Base-by-base conservation (phyloP, 2,113 vertebrate species). In the Rhinoptilus africanus region DNA sequence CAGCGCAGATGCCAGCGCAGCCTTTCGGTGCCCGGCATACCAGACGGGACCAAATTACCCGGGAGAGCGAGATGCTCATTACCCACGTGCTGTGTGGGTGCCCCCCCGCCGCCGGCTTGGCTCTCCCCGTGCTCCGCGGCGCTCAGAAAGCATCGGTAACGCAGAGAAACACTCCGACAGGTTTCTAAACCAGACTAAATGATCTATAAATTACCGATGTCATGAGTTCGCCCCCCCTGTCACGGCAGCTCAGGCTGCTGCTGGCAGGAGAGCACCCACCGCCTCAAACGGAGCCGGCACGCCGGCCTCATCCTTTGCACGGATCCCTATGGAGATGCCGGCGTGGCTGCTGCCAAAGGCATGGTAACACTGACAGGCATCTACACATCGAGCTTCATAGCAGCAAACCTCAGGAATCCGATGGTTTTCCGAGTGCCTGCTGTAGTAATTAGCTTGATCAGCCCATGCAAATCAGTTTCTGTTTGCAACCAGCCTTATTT, bases 361-460 rank as follows among this genome's bases (percentile, higher is more conserved):
- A 37, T 6, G 1, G 35, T 41, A 41, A 23, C 1, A 19, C 88
- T 69, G 35, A 5, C 10, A 41, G 54, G 62, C 22, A 37, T 56
- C 26, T 59, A 62, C 2, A 2, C 47, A 6, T 32, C 1, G 0
- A 78, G 85, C 35, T 37, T 23, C 62, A 21, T 2, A 32, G 37
- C 68, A 78, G 79, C 82, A 67, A 43, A 69, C 8, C 80, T 82
- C 89, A 85, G 73, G 66, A 56, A 91, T 56, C 77, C 53, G 64
- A 72, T 27, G 71, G 64, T 87, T 92, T 89, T 32, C 73, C 0
- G 10, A 85, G 86, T 35, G 91, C 51, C 71, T 85, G 83, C 64
- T 47, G 80, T 68, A 91, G 81, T 74, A 92, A 97, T 96, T 88
- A 93, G 89, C 75, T 94, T 81, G 71, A 97, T 97, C 93, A 96